A percentile compares a stretch with the other conserved stretches of the same genome.
phyloP scores from a whole-genome alignment of 2,113 vertebrate genomes.

The Brachyhypopomus gauderio region DNA sequence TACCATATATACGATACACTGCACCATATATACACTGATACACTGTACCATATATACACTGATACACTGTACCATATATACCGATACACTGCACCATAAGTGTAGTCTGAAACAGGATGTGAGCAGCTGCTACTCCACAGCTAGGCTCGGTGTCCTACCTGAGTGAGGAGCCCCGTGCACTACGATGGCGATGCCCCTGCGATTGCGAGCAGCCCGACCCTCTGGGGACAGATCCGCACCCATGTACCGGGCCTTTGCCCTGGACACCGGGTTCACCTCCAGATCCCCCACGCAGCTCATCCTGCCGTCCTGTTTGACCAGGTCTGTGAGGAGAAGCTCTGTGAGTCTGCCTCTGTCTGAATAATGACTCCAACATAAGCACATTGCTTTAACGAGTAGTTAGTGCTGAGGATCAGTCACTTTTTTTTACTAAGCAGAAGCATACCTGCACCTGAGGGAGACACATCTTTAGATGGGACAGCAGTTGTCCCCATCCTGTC shows the following conservation, averaged over 20 bases:
- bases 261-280: slow-evolving; percentile 72
- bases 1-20: too few species aligned
- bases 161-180: slow-evolving; percentile 82
- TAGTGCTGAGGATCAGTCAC: not conserved
- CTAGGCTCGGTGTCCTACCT: slow-evolving; percentile 67
- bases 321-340: not conserved
- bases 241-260: slow-evolving; percentile 74
- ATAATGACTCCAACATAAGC: not conserved
- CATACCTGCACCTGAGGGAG: slow-evolving; percentile 33
- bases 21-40: not conserved
- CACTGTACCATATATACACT: not conserved
- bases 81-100: not conserved
- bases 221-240: slow-evolving; percentile 71
- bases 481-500: slow-evolving; percentile 65
- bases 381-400: not conserved
- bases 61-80: not conserved
- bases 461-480: slow-evolving; percentile 56
- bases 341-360: not conserved
- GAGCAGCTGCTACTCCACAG: not conserved
- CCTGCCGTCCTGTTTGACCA: slow-evolving; percentile 41
- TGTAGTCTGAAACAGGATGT: not conserved
- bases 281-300: slow-evolving; percentile 65
- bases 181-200: slow-evolving; percentile 79
- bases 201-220: slow-evolving; percentile 60
- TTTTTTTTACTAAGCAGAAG: not conserved